These are phyloP conservation scores for Ochotona princeps DNA, from an alignment of 2,113 vertebrate species.

Conservation along the genomic window DNA sequence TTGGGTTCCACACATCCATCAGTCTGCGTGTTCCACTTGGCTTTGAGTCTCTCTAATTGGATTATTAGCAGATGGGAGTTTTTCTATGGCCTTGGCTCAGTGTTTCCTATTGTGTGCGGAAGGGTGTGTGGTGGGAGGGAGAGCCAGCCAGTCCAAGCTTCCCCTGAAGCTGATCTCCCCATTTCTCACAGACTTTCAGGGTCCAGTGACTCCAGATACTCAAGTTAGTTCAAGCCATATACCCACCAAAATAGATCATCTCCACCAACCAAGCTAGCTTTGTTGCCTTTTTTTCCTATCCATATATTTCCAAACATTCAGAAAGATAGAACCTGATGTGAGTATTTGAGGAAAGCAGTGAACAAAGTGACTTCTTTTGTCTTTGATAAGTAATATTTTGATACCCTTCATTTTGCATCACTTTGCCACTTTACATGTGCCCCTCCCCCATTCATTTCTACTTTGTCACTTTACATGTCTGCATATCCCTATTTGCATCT, in stretches of 20 bases:
- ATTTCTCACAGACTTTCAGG: not conserved
- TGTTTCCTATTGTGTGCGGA: conserved; percentile 62
- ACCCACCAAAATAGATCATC: not conserved
- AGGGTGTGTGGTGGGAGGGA: not conserved
- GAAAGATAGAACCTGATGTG: not conserved
- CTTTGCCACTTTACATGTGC: not conserved
- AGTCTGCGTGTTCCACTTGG: conserved; percentile 64
- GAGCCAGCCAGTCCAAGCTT: not conserved
- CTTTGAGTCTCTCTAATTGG: conserved; percentile 84
- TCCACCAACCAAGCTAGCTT: not conserved
- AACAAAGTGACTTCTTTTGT: not conserved
- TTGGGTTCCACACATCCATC: conserved; percentile 77
- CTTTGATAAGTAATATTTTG: not conserved
- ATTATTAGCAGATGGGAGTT: conserved; percentile 84
- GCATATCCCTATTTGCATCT: not conserved
- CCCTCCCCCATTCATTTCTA: not conserved
- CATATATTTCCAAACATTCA: not conserved
- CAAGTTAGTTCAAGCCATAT: not conserved
- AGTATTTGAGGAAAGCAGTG: not conserved
- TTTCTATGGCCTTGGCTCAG: conserved; percentile 81
- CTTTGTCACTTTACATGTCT: not conserved
- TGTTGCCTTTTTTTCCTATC: not conserved
- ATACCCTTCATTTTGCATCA: not conserved
- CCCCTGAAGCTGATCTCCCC: not conserved
- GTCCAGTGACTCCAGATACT: not conserved